A percentile compares a stretch with the other conserved stretches of the same genome.
Conservation (phyloP, 2,888 invertebrate genomes). For the Yponomeuta cagnagella region DNA sequence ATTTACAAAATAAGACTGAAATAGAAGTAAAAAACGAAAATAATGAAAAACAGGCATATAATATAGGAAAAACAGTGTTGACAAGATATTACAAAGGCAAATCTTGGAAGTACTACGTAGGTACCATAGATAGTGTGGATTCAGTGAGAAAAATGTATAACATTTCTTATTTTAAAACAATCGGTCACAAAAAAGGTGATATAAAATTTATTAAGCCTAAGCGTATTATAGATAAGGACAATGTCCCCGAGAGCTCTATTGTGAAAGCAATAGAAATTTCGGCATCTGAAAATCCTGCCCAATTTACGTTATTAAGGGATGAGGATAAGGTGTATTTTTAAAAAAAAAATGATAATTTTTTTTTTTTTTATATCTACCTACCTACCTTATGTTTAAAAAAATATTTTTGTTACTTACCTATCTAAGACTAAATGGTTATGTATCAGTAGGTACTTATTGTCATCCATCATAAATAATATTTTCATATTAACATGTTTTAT, state of each 20-base stretch:
- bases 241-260: slow-evolving; percentile 9
- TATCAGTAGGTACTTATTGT: background rate
- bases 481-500: background rate
- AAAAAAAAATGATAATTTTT: no score
- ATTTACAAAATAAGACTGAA: slow-evolving; percentile 9
- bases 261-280: slow-evolving; percentile 11
- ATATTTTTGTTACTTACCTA: background rate
- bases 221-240: slow-evolving; percentile 9
- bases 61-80: slow-evolving; percentile 5
- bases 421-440: background rate
- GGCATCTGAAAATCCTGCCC: slow-evolving; percentile 1
- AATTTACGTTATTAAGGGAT: background rate
- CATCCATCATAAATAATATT: background rate
- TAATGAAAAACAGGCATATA: background rate
- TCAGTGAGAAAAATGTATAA: background rate
- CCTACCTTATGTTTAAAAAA: background rate
- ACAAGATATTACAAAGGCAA: slow-evolving; percentile 11
- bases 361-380: background rate
- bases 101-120: slow-evolving; percentile 10
- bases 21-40: background rate
- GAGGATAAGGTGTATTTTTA: slow-evolving; percentile 2
- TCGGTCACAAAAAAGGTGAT: slow-evolving; percentile 7
- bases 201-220: background rate
- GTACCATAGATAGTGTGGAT: slow-evolving; percentile 8
- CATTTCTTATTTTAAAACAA: slow-evolving; percentile 9